Conservation (phyloP, 2,888 invertebrate species). For the Shargacucullia verbasci region DNA sequence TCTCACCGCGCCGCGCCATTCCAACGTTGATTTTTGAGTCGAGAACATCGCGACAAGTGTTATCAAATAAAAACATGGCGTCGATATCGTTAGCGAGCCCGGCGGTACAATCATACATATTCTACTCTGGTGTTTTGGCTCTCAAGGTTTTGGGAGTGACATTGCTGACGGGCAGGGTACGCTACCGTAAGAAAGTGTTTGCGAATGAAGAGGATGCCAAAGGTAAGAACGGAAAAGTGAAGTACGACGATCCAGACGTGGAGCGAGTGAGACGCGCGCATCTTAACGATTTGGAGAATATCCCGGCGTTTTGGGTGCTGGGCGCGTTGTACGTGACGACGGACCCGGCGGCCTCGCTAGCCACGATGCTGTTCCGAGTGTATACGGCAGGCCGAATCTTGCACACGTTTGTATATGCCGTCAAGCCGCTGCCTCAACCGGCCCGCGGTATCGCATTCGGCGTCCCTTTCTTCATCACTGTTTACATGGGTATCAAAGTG, state of each 20-base stretch:
- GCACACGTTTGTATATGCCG: constrained; percentile 91
- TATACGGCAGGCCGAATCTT: constrained; percentile 87
- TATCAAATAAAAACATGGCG: constrained; percentile 45
- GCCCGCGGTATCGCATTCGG: constrained; percentile 71
- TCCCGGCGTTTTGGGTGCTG: constrained; percentile 89
- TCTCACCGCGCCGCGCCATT: constrained; percentile 33
- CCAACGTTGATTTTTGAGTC: constrained; percentile 22
- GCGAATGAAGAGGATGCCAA: constrained; percentile 76
- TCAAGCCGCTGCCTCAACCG: constrained; percentile 90
- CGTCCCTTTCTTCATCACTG: constrained; percentile 67
- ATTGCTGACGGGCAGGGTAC: constrained; percentile 63
- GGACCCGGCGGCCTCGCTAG: constrained; percentile 76
- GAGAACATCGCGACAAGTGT: constrained; percentile 18
- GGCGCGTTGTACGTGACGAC: constrained; percentile 89
- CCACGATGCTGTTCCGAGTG: constrained; percentile 73
- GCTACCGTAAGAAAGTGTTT: constrained; percentile 70
- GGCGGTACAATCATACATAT: constrained; percentile 68
- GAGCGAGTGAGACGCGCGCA: constrained; percentile 88
- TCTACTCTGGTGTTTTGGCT: constrained; percentile 71
- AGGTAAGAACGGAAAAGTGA: constrained; percentile 64
- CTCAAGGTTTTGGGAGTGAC: constrained; percentile 69
- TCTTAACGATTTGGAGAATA: constrained; percentile 92
- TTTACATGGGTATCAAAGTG: constrained; percentile 75
- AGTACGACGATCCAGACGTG: constrained; percentile 75
- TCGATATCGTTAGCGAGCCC: constrained; percentile 63